Conservation (phyloP, 2,888 invertebrate genomes). For the Apamea sordens region DNA sequence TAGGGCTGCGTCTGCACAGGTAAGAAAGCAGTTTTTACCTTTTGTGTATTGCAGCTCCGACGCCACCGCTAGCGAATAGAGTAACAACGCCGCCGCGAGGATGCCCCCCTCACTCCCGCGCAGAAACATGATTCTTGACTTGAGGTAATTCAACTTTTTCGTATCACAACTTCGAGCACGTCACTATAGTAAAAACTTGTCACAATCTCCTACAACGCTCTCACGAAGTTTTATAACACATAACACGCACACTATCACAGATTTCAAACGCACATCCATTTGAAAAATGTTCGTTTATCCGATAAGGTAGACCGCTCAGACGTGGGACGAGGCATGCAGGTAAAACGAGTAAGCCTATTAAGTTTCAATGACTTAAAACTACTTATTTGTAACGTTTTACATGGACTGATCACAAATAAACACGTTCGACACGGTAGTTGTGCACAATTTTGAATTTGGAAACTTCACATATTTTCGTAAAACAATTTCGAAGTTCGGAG, state of each 20-base stretch:
- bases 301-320: slow-evolving; percentile 87
- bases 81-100: slow-evolving; percentile 82
- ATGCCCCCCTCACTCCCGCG: slow-evolving; percentile 84
- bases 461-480: slow-evolving; percentile 90
- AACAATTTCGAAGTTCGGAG: slow-evolving; percentile 87
- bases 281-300: slow-evolving; percentile 90
- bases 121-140: slow-evolving; percentile 81
- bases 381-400: slow-evolving; percentile 79
- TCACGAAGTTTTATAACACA: slow-evolving; percentile 85
- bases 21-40: slow-evolving; percentile 86
- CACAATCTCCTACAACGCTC: slow-evolving; percentile 82
- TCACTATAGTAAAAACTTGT: slow-evolving; percentile 86
- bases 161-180: slow-evolving; percentile 83
- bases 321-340: slow-evolving; percentile 89
- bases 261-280: slow-evolving; percentile 89
- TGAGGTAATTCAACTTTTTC: slow-evolving; percentile 75
- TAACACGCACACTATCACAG: slow-evolving; percentile 88
- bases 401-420: slow-evolving; percentile 79
- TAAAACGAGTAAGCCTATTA: slow-evolving; percentile 88
- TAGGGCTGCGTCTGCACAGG: slow-evolving; percentile 81
- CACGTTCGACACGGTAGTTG: slow-evolving; percentile 78
- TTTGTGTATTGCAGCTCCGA: slow-evolving; percentile 87
- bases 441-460: slow-evolving; percentile 81
- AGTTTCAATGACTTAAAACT: slow-evolving; percentile 88
- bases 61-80: slow-evolving; percentile 84